phyloP scores from a whole-genome alignment of 2,888 invertebrate genomes.

The Eupithecia insigniata region DNA sequence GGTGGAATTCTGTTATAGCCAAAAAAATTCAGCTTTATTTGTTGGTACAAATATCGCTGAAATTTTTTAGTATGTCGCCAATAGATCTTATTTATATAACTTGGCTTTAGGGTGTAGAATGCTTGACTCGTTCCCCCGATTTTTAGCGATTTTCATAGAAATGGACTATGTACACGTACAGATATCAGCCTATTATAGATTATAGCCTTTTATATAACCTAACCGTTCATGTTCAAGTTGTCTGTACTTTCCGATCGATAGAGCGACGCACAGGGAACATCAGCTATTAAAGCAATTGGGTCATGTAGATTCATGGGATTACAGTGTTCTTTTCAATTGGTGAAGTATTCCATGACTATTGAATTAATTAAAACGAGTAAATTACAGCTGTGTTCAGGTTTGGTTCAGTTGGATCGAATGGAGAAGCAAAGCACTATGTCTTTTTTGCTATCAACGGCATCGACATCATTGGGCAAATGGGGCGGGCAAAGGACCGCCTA shows the following conservation, averaged over 20 bases:
- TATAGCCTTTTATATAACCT: too few relatives aligned
- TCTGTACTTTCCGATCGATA: constrained; percentile 36
- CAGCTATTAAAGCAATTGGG: constrained; percentile 39
- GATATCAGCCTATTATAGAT: background rate
- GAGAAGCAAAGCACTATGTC: background rate
- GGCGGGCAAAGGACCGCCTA: too few relatives aligned
- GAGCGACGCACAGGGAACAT: constrained; percentile 35
- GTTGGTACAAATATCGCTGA: too few relatives aligned
- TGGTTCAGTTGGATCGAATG: background rate
- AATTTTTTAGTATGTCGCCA: too few relatives aligned
- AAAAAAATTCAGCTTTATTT: too few relatives aligned
- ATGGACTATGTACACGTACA: background rate
- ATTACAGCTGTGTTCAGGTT: background rate
- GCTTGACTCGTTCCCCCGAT: background rate
- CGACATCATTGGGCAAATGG: background rate
- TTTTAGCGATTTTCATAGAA: background rate
- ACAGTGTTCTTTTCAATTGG: constrained; percentile 19
- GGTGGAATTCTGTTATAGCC: too few relatives aligned
- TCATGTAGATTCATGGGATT: constrained; percentile 29
- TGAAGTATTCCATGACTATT: constrained; percentile 4
- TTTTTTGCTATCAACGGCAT: background rate
- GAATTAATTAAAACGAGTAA: background rate
- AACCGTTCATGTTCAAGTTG: constrained; percentile 15
- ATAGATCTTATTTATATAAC: too few relatives aligned
- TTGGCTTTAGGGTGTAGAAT: too few relatives aligned